Conservation (phyloP, 2,113 vertebrate species). For the Elephas maximus region DNA sequence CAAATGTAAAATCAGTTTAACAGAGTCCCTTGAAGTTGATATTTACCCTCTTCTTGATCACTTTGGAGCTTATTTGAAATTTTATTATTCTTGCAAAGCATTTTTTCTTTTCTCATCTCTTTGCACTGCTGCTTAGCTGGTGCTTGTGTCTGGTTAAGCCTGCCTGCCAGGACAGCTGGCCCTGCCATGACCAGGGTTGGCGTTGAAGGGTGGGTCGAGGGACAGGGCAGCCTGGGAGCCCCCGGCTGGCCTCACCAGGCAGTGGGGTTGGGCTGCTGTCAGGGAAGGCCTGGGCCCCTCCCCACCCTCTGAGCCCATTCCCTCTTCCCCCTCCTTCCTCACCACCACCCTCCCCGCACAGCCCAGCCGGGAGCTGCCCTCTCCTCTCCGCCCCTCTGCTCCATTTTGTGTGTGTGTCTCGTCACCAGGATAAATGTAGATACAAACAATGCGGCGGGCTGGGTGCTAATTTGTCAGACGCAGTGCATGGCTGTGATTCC, state of each 20-base stretch:
- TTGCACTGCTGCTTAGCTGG: background rate
- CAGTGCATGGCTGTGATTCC: conserved; percentile 79
- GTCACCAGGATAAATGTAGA: conserved; percentile 79
- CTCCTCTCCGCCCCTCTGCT: conserved; percentile 11
- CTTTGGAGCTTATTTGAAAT: conserved; percentile 1
- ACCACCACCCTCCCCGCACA: background rate
- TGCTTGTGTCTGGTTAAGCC: background rate
- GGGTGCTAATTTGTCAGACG: conserved; percentile 86
- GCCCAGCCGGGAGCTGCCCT: conserved; percentile 10
- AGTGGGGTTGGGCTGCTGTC: background rate
- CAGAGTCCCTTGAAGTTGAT: background rate
- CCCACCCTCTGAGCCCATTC: background rate
- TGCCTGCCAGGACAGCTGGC: background rate
- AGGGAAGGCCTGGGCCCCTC: background rate
- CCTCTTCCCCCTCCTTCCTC: background rate
- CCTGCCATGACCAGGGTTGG: background rate
- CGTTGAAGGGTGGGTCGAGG: background rate
- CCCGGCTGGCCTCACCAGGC: background rate
- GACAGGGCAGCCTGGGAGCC: background rate
- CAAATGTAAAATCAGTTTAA: background rate
- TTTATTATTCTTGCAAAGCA: conserved; percentile 6
- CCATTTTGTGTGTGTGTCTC: conserved; percentile 49
- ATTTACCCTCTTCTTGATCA: background rate
- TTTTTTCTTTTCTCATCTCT: conserved; percentile 6
- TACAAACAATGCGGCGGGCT: conserved; percentile 75